phyloP scores from a whole-genome alignment of 2,113 vertebrate species.

The Scopus umbretta region DNA sequence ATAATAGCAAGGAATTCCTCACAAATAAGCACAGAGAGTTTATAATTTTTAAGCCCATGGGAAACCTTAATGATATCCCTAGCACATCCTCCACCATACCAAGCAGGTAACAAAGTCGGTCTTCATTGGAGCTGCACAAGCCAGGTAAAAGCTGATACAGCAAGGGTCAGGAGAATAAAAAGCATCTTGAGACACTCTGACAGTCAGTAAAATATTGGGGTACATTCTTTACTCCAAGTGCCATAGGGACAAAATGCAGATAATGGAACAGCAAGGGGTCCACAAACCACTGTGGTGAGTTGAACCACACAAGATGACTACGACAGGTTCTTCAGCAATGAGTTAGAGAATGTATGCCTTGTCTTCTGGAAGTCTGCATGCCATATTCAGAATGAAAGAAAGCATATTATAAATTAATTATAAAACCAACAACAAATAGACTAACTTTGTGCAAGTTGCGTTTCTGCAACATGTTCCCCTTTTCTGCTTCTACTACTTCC shows the following conservation, averaged over 20 bases:
- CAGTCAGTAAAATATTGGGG: neutral
- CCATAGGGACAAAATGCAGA: neutral
- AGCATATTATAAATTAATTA: neutral
- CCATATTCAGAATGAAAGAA: neutral
- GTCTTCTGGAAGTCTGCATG: neutral
- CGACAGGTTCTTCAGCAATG: neutral
- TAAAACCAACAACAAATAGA: neutral
- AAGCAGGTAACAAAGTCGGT: neutral
- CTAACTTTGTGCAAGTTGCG: neutral
- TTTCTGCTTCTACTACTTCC: neutral
- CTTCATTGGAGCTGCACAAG: neutral
- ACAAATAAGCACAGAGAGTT: neutral
- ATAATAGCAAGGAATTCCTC: neutral
- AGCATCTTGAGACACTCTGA: neutral
- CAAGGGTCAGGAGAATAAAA: neutral
- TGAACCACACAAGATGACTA: neutral
- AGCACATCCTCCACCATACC: neutral
- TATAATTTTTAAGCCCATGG: neutral
- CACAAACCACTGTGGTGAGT: fast-evolving
- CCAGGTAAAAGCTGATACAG: neutral
- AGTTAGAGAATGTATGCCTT: neutral
- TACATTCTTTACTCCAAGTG: neutral
- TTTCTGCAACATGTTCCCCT: neutral
- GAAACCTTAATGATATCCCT: neutral
- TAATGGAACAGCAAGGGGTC: neutral